Evolutionary conservation across 1,140 invertebrate genomes (phyloP).

Genomic region (Melipona quadrifasciata): DNA sequence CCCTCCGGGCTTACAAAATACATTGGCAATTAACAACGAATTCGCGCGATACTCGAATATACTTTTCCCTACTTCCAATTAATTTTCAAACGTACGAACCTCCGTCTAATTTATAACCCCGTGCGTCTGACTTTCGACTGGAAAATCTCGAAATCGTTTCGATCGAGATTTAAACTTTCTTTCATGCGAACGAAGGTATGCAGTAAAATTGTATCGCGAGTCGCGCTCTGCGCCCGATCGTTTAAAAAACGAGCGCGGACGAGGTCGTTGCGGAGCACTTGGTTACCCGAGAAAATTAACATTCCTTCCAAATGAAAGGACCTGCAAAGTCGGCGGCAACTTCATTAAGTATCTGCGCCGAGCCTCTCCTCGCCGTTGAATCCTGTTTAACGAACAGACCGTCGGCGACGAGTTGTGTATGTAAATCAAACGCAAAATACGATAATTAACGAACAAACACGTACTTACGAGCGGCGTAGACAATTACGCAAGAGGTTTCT

Average conservation of each 20-base stretch:
- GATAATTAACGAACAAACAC: constrained; percentile 43
- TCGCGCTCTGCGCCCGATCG: not conserved
- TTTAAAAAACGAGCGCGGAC: constrained; percentile 37
- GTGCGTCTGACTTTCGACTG: not conserved
- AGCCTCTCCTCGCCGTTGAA: constrained; percentile 12
- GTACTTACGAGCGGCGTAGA: not conserved
- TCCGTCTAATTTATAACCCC: not conserved
- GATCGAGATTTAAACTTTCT: not conserved
- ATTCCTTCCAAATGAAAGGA: constrained; percentile 42
- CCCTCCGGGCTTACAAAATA: not conserved
- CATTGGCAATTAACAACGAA: constrained; percentile 6
- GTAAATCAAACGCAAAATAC: constrained; percentile 47
- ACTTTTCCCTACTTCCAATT: too few species aligned
- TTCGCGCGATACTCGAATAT: not conserved
- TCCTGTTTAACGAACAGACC: constrained; percentile 48
- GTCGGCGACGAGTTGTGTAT: constrained; percentile 16
- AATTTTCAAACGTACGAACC: not conserved
- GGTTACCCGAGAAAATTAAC: constrained; percentile 33
- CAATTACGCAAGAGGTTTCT: not conserved
- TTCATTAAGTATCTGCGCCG: constrained; percentile 49
- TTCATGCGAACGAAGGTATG: too few species aligned
- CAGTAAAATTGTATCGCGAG: not conserved
- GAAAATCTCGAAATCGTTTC: not conserved
- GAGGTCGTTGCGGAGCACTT: constrained; percentile 37
- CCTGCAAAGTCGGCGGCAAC: constrained; percentile 22